Evolutionary conservation across 2,888 invertebrate species (phyloP).

Genomic region (Leptopilina drosophilae): DNA sequence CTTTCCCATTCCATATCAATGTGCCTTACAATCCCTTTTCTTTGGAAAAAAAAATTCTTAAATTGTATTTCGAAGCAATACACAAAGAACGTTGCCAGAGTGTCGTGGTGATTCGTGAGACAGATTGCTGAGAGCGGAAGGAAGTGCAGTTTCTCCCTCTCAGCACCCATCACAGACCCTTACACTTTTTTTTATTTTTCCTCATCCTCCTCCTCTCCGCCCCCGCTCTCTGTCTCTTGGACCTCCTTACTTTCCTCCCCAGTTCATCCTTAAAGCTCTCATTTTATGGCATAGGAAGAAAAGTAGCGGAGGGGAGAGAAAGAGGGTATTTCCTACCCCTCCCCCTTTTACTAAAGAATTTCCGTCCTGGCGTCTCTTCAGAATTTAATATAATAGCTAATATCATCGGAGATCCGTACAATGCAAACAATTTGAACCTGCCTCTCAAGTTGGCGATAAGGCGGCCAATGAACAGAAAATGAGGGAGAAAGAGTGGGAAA

Average conservation of each 20-base stretch:
- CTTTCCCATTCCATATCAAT: conserved; percentile 18
- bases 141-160: conserved; percentile 58
- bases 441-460: conserved; percentile 61
- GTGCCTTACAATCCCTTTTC: conserved; percentile 10
- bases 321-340: not conserved
- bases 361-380: conserved; percentile 58
- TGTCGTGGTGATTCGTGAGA: conserved; percentile 27
- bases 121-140: conserved; percentile 56
- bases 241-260: not conserved
- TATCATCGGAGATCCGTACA: conserved; percentile 69
- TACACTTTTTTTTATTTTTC: not conserved
- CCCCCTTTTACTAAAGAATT: conserved; percentile 1
- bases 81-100: conserved; percentile 14
- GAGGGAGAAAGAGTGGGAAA: conserved; percentile 38
- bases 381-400: conserved; percentile 73
- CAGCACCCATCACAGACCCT: conserved; percentile 47
- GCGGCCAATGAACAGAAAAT: conserved; percentile 65
- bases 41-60: conserved; percentile 4
- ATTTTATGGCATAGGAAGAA: conserved; percentile 10
- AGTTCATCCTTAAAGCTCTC: not conserved
- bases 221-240: not conserved
- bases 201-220: conserved; percentile 41
- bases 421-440: conserved; percentile 71
- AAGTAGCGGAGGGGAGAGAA: not conserved
- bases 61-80: conserved; percentile 15